Evolutionary conservation across 2,888 invertebrate genomes (phyloP).

Genomic region (Ormyrus labotus): DNA sequence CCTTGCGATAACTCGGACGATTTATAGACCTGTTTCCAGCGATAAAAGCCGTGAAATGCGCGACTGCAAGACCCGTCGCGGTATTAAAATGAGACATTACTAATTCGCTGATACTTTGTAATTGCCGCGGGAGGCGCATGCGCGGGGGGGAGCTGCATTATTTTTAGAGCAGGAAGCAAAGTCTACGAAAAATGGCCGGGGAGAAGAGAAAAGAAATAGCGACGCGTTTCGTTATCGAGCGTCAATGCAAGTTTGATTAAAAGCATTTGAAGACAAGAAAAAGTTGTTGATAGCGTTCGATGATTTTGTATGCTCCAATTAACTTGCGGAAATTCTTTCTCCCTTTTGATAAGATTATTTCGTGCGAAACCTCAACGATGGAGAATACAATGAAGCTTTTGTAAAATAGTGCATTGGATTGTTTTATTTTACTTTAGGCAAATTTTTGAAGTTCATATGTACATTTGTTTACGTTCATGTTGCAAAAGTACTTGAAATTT

Average conservation of each 20-base stretch:
- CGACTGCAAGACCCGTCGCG: neutral
- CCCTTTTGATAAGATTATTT: neutral
- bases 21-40: slow-evolving; percentile 24
- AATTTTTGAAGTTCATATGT: too few species aligned
- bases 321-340: slow-evolving; percentile 6
- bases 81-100: slow-evolving; percentile 17
- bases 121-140: neutral
- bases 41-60: slow-evolving; percentile 17
- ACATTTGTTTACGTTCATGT: too few species aligned
- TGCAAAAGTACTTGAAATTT: too few species aligned
- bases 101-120: slow-evolving; percentile 8
- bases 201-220: too few species aligned
- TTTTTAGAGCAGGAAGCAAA: neutral
- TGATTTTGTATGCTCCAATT: slow-evolving; percentile 13
- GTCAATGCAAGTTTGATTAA: too few species aligned
- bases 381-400: slow-evolving; percentile 8
- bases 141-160: too few species aligned
- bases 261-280: too few species aligned
- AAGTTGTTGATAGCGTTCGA: too few species aligned
- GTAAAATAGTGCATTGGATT: neutral
- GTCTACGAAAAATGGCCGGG: neutral
- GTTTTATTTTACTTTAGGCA: too few species aligned
- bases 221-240: too few species aligned
- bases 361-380: slow-evolving; percentile 5
- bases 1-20: slow-evolving; percentile 34